Evolutionary conservation across 2,797 vertebrate genomes (phyloP).

Genomic region (Anguilla megastoma): DNA sequence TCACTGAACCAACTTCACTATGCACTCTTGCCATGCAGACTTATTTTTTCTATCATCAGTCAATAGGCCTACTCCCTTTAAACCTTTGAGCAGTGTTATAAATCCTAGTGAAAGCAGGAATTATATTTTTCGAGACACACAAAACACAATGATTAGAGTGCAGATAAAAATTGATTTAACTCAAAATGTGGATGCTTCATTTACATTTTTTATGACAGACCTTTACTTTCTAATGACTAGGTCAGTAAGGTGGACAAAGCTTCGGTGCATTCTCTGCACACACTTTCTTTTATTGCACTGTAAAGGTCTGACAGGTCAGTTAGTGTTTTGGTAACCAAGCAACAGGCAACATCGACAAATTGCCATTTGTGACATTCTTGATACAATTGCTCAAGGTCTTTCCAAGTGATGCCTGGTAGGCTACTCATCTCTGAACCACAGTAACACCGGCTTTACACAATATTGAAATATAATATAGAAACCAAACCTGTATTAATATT

Average conservation of each 20-base stretch:
- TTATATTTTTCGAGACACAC: background rate
- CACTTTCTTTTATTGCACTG: background rate
- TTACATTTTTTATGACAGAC: background rate
- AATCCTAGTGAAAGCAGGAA: background rate
- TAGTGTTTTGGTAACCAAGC: constrained; percentile 28
- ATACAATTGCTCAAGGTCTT: constrained; percentile 1
- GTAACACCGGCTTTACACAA: too few relatives aligned
- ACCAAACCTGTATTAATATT: background rate
- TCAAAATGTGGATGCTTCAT: background rate
- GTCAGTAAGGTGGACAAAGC: background rate
- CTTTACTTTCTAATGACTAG: background rate
- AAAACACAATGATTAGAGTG: background rate
- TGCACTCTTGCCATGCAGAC: background rate
- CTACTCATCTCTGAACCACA: background rate
- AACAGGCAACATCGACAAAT: background rate
- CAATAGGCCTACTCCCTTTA: background rate
- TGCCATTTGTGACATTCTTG: background rate
- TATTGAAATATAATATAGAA: background rate
- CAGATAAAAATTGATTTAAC: background rate
- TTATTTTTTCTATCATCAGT: background rate
- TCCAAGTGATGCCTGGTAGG: background rate
- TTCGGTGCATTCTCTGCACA: constrained; percentile 1
- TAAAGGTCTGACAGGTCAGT: background rate
- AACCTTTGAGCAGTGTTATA: background rate
- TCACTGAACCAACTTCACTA: background rate